These are phyloP conservation scores for Gulo gulo DNA, from an alignment of 2,113 vertebrate genomes.

Conservation along the genomic window DNA sequence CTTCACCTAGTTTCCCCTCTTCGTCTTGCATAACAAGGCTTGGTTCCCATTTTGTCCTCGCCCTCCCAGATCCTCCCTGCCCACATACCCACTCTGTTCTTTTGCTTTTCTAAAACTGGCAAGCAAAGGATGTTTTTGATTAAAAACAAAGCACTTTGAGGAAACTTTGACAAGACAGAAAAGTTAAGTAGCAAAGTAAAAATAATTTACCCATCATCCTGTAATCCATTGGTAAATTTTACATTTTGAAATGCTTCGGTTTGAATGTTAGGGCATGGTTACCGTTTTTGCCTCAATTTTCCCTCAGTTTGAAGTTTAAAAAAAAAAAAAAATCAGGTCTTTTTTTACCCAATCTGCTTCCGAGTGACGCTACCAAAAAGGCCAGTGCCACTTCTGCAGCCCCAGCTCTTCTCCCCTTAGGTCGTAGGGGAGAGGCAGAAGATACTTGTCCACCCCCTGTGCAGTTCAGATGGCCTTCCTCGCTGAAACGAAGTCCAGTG, in stretches of 20 bases:
- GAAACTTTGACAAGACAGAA: background rate
- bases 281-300: background rate
- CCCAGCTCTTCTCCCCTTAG: background rate
- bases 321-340: background rate
- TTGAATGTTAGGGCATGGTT: background rate
- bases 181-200: constrained; percentile 17
- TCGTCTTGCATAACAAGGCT: background rate
- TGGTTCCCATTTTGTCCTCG: background rate
- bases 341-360: background rate
- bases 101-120: background rate
- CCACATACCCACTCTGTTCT: background rate
- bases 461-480: background rate
- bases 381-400: background rate
- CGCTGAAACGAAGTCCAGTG: background rate
- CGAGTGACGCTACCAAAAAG: background rate
- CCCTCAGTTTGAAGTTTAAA: background rate
- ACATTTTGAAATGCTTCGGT: background rate
- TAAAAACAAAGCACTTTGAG: background rate
- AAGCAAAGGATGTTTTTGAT: background rate
- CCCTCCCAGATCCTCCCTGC: background rate
- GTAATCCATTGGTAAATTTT: background rate
- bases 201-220: background rate
- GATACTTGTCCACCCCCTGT: background rate
- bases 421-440: background rate
- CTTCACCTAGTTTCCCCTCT: background rate